phyloP scores from a whole-genome alignment of 2,888 invertebrate genomes.

The Gryllus longicercus region DNA sequence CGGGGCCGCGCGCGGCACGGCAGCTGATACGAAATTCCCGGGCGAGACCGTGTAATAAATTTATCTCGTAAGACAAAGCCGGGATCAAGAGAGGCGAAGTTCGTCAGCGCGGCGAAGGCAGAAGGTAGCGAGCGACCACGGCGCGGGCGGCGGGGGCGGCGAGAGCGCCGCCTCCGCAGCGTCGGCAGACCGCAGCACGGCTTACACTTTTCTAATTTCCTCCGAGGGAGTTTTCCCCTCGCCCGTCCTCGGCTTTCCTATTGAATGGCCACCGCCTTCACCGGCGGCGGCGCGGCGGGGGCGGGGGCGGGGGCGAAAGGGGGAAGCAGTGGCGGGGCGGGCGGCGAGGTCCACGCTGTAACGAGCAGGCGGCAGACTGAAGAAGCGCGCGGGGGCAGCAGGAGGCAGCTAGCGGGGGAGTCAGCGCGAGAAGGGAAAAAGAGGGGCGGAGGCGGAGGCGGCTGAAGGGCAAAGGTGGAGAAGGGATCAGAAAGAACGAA shows the following conservation, averaged over 20 bases:
- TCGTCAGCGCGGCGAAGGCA: not conserved
- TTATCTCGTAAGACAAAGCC: constrained; percentile 17
- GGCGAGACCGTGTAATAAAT: not conserved
- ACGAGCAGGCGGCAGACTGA: not conserved
- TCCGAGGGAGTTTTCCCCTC: constrained; percentile 1
- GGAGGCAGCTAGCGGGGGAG: no score
- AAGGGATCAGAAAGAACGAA: no score
- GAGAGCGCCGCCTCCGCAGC: not conserved
- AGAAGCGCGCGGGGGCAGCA: not conserved
- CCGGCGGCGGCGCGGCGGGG: not conserved
- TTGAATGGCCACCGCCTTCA: not conserved
- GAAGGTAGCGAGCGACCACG: not conserved
- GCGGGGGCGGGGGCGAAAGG: not conserved
- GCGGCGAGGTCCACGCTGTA: not conserved
- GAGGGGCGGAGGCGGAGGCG: no score
- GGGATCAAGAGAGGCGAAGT: not conserved
- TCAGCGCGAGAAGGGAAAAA: no score
- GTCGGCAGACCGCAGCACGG: not conserved
- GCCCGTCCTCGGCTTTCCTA: constrained; percentile 11
- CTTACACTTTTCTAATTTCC: constrained; percentile 17
- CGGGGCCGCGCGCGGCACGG: not conserved
- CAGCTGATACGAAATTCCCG: not conserved
- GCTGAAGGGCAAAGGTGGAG: no score
- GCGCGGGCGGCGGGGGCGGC: not conserved
- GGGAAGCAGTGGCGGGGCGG: no score